A percentile compares a stretch with the other conserved stretches of the same genome.
Conservation (phyloP, 2,888 invertebrate species). For the Odiellus spinosus region DNA sequence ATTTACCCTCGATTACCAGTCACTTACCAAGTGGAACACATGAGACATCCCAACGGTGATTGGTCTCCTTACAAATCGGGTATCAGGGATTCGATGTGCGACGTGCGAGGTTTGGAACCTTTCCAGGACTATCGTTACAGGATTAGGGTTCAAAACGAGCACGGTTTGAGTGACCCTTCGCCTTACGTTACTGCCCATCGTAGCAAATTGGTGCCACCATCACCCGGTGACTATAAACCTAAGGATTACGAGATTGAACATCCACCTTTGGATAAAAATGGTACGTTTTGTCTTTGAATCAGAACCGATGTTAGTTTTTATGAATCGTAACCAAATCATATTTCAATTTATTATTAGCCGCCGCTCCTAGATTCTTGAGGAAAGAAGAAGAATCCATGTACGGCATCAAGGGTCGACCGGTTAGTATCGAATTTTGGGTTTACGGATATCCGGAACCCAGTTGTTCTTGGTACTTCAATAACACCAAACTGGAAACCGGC, state of each 20-base stretch:
- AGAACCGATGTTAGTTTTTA: not conserved
- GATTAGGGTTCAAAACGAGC: constrained; percentile 88
- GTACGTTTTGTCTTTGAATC: constrained; percentile 6
- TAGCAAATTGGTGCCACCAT: constrained; percentile 13
- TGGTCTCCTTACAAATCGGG: constrained; percentile 79
- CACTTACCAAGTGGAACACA: constrained; percentile 88
- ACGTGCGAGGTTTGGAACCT: constrained; percentile 74
- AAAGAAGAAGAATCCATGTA: constrained; percentile 74
- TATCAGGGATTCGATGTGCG: constrained; percentile 73
- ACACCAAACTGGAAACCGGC: constrained; percentile 41
- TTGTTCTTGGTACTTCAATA: constrained; percentile 75
- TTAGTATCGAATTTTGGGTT: constrained; percentile 80
- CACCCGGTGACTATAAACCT: constrained; percentile 14
- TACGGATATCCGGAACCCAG: constrained; percentile 92
- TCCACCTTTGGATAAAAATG: constrained; percentile 16
- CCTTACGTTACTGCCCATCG: constrained; percentile 64
- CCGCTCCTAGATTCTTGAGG: constrained; percentile 52
- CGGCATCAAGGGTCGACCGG: constrained; percentile 79
- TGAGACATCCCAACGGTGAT: constrained; percentile 75
- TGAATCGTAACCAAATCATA: not conserved
- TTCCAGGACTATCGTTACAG: constrained; percentile 90
- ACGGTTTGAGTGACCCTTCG: constrained; percentile 90
- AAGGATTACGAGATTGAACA: constrained; percentile 20
- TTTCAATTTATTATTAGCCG: constrained; percentile 22
- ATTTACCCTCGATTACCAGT: constrained; percentile 72